A percentile compares a stretch with the other conserved stretches of the same genome.
Evolutionary conservation across 1,140 invertebrate species (phyloP).

Genomic region (Procambarus virginalis): DNA sequence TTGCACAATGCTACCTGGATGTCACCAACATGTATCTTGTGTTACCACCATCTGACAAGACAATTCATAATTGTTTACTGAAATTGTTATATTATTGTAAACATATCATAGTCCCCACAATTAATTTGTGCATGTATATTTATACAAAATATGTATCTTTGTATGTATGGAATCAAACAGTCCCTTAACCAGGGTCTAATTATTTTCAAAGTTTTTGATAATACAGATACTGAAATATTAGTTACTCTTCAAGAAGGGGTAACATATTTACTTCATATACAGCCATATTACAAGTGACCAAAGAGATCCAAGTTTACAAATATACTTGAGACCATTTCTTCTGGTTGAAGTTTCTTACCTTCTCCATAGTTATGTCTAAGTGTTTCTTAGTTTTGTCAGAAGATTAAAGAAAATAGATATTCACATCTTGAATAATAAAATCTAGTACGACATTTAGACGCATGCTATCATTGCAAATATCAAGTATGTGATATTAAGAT

Average conservation of each 20-base stretch:
- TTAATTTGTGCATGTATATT: too few species aligned
- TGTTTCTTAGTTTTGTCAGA: not conserved
- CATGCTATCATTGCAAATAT: not conserved
- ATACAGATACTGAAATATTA: too few species aligned
- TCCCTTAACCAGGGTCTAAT: too few species aligned
- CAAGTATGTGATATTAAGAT: not conserved
- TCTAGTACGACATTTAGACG: not conserved
- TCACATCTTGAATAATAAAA: not conserved
- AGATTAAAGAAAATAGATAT: slow-evolving; percentile 2
- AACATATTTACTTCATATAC: not conserved
- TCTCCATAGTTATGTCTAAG: not conserved
- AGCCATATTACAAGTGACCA: not conserved
- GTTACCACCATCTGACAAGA: not conserved
- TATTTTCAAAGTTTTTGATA: too few species aligned
- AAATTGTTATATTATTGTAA: too few species aligned
- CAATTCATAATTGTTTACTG: not conserved
- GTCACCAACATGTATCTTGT: not conserved
- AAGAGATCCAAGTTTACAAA: not conserved
- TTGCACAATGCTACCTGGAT: not conserved
- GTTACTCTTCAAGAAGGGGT: too few species aligned
- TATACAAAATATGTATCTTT: too few species aligned
- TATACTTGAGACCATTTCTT: not conserved
- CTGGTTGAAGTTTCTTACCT: not conserved
- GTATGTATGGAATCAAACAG: too few species aligned
- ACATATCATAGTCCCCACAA: too few species aligned